Conservation (phyloP, 2,888 invertebrate genomes). For the Eilema sororculum region DNA sequence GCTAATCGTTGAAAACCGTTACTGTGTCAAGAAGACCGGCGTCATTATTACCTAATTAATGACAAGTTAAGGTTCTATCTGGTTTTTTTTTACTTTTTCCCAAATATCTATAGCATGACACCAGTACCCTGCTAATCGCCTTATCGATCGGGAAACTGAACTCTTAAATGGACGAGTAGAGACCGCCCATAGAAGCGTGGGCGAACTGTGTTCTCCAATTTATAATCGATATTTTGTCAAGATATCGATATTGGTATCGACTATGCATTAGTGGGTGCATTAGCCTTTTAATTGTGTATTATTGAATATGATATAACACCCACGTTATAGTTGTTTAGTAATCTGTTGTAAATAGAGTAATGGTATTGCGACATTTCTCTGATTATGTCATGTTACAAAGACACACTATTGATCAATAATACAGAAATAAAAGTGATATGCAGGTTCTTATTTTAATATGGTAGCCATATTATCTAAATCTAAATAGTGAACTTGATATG, state of each 20-base stretch:
- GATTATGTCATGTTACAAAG: not conserved
- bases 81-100: too few relatives aligned
- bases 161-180: conserved; percentile 56
- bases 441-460: too few relatives aligned
- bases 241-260: conserved; percentile 55
- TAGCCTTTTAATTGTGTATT: conserved; percentile 77
- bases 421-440: not conserved
- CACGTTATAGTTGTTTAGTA: conserved; percentile 57
- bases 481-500: too few relatives aligned
- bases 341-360: conserved; percentile 24
- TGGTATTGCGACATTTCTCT: conserved; percentile 9
- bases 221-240: conserved; percentile 54
- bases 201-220: conserved; percentile 64
- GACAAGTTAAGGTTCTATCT: too few relatives aligned
- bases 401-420: not conserved
- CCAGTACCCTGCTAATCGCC: not conserved
- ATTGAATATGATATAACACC: conserved; percentile 63
- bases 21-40: too few relatives aligned
- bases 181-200: conserved; percentile 68
- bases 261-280: conserved; percentile 64
- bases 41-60: too few relatives aligned
- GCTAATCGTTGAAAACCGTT: too few relatives aligned
- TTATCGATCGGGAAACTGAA: not conserved
- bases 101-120: conserved; percentile 24
- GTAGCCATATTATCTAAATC: too few relatives aligned